Evolutionary conservation across 2,113 vertebrate genomes (phyloP).

Genomic region (Prunella fulvescens): DNA sequence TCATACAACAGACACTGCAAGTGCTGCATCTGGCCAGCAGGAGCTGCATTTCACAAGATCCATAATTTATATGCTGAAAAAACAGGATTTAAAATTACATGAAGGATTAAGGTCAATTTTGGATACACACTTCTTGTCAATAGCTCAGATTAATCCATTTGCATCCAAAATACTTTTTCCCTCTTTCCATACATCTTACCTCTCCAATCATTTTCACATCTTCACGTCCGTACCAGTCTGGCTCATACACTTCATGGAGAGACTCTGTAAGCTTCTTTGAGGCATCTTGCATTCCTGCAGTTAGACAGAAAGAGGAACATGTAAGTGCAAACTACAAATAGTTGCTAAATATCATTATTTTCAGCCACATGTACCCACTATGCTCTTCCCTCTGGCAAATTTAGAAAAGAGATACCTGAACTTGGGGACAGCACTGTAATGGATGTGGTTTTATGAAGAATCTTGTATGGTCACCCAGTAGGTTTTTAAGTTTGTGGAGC

Average conservation of each 20-base stretch:
- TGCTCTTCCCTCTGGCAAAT: neutral
- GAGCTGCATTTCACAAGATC: neutral
- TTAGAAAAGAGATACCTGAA: neutral
- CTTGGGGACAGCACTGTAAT: neutral
- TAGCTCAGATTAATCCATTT: neutral
- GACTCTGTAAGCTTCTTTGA: constrained; percentile 96
- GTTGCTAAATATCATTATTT: neutral
- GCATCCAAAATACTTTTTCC: neutral
- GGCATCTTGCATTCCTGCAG: constrained; percentile 94
- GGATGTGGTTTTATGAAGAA: neutral
- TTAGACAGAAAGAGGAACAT: neutral
- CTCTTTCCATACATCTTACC: constrained; percentile 69
- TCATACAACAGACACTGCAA: neutral
- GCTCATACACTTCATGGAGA: constrained; percentile 96
- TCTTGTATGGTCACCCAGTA: neutral
- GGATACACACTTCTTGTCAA: neutral
- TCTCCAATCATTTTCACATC: constrained; percentile 92
- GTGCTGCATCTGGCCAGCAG: neutral
- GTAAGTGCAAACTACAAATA: neutral
- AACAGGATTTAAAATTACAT: neutral
- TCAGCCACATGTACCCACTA: neutral
- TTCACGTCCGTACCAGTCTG: constrained; percentile 94
- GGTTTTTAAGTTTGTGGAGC: neutral
- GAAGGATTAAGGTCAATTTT: neutral
- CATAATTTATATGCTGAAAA: neutral